These are phyloP conservation scores for Pseudochaenichthys georgianus DNA, from an alignment of 2,797 vertebrate species.

Conservation along the genomic window DNA sequence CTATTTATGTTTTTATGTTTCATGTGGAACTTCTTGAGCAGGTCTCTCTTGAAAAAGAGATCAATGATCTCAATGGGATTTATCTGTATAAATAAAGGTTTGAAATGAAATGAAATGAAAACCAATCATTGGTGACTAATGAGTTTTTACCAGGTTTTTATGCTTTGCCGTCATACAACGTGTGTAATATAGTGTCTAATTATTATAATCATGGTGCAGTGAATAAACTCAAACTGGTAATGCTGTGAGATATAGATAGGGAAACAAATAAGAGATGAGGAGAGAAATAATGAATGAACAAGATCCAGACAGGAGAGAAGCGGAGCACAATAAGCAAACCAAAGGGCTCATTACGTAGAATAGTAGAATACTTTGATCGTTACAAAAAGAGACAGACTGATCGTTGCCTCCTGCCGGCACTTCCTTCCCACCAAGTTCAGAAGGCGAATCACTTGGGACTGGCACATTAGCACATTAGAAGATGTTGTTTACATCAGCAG, in stretches of 20 bases:
- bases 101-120: too few relatives aligned
- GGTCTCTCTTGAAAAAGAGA: too few relatives aligned
- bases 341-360: slow-evolving; percentile 40
- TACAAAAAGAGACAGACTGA: slow-evolving; percentile 34
- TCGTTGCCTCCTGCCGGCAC: slow-evolving; percentile 32
- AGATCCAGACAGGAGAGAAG: slow-evolving; percentile 12
- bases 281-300: slow-evolving; percentile 13
- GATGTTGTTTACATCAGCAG: slow-evolving; percentile 42
- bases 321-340: slow-evolving; percentile 23
- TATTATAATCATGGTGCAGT: slow-evolving; percentile 1
- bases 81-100: too few relatives aligned
- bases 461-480: slow-evolving; percentile 60
- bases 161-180: neutral
- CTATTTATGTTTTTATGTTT: too few relatives aligned
- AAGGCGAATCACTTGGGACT: slow-evolving; percentile 35
- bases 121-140: neutral
- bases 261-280: slow-evolving; percentile 7
- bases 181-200: slow-evolving; percentile 12
- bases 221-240: slow-evolving; percentile 16
- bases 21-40: too few relatives aligned
- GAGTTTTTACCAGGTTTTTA: neutral
- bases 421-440: slow-evolving; percentile 26
- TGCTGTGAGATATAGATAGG: neutral
- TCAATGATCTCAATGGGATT: too few relatives aligned
- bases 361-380: slow-evolving; percentile 34